Conservation (phyloP, 2,113 vertebrate species). For the Monopterus albus region DNA sequence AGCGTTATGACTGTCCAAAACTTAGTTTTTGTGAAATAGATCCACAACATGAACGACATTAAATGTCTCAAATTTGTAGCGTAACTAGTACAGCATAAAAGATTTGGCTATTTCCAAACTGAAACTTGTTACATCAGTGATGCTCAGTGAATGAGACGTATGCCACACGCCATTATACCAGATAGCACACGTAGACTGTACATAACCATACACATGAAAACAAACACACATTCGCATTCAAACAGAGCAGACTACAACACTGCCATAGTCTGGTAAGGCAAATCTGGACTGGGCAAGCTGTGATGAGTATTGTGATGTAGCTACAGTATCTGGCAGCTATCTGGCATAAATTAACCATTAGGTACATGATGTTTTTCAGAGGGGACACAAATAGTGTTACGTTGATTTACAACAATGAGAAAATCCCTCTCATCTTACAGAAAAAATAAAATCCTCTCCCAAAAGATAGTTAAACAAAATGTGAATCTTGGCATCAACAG, state of each 20-base stretch:
- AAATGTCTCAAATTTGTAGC: conserved; percentile 31
- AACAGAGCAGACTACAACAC: conserved; percentile 58
- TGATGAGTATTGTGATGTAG: conserved; percentile 41
- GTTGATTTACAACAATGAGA: conserved; percentile 40
- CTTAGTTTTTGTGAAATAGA: not conserved
- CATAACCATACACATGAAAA: conserved; percentile 41
- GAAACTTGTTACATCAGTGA: conserved; percentile 27
- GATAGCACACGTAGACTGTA: conserved; percentile 31
- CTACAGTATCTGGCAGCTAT: conserved; percentile 62
- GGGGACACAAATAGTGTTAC: conserved; percentile 41
- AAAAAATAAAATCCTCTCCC: conserved; percentile 21
- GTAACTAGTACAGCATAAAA: conserved; percentile 9
- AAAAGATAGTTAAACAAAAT: conserved; percentile 56
- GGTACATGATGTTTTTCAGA: too few species aligned
- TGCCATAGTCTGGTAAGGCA: conserved; percentile 74
- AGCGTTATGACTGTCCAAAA: not conserved
- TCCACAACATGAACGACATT: conserved; percentile 33
- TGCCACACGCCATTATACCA: conserved; percentile 10
- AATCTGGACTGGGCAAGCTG: conserved; percentile 67
- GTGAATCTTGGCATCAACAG: conserved; percentile 58
- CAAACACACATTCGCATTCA: conserved; percentile 56
- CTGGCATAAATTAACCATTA: conserved; percentile 56
- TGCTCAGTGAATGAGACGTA: conserved; percentile 32
- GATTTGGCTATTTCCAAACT: conserved; percentile 46
- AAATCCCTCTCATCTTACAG: conserved; percentile 50